These are phyloP conservation scores for Parelbella ahira DNA, from an alignment of 2,888 invertebrate species.

Conservation along the genomic window DNA sequence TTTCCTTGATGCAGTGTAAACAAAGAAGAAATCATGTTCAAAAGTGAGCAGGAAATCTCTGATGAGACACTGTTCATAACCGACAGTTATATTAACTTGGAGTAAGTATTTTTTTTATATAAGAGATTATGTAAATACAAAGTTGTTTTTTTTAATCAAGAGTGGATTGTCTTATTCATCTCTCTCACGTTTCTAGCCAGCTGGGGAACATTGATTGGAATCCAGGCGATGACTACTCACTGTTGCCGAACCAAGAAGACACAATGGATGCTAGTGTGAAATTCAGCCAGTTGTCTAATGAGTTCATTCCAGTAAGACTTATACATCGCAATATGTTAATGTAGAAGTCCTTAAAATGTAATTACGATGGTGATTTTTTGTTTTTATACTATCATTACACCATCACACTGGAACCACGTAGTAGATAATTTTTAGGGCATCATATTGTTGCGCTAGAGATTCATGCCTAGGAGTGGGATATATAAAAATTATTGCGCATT, in stretches of 20 bases:
- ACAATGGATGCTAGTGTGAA: conserved; percentile 30
- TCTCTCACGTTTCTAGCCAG: neutral
- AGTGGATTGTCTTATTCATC: too few species aligned
- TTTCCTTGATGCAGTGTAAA: neutral
- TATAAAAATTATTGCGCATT: too few species aligned
- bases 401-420: too few species aligned
- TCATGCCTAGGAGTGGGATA: too few species aligned
- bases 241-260: conserved; percentile 23
- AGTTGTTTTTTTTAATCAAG: too few species aligned
- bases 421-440: too few species aligned
- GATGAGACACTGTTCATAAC: neutral
- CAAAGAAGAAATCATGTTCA: conserved; percentile 15
- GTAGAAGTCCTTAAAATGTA: too few species aligned
- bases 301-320: conserved; percentile 16
- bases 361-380: too few species aligned
- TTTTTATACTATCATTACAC: too few species aligned
- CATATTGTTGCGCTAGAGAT: too few species aligned
- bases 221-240: neutral
- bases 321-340: too few species aligned
- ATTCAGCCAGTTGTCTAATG: neutral
- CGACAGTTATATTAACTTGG: neutral
- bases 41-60: conserved; percentile 13
- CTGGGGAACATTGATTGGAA: neutral
- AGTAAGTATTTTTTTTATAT: conserved; percentile 9
- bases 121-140: too few species aligned